A percentile compares a stretch with the other conserved stretches of the same genome.
Evolutionary conservation across 2,113 vertebrate species (phyloP).

Genomic region (Sminthopsis crassicaudata): DNA sequence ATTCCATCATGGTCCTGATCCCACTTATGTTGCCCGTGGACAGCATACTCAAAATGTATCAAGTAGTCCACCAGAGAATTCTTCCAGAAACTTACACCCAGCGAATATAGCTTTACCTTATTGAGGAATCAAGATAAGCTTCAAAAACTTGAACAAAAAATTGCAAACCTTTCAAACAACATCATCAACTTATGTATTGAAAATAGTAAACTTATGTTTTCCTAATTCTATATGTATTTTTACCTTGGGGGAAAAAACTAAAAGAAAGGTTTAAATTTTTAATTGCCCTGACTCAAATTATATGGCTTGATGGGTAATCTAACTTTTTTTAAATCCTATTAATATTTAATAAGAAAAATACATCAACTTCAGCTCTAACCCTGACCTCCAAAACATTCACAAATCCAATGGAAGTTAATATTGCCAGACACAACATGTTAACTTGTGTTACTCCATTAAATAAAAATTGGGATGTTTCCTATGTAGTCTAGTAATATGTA

Average conservation of each 20-base stretch:
- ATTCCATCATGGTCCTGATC: conserved; percentile 98
- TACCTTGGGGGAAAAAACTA: conserved; percentile 92
- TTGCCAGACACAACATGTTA: conserved; percentile 77
- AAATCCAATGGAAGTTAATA: conserved; percentile 82
- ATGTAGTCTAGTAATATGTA: conserved; percentile 80
- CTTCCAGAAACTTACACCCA: conserved; percentile 99
- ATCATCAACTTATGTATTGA: conserved; percentile 87
- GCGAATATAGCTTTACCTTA: conserved; percentile 97
- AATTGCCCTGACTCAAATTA: conserved; percentile 88
- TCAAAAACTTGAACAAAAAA: conserved; percentile 86
- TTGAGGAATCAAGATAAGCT: conserved; percentile 98
- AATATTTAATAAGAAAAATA: conserved; percentile 73
- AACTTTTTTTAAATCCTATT: conserved; percentile 82
- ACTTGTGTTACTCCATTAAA: conserved; percentile 83
- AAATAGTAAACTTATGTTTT: conserved; percentile 98
- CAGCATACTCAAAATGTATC: conserved; percentile 90
- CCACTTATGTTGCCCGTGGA: conserved; percentile 95
- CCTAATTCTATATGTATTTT: conserved; percentile 97
- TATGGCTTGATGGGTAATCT: conserved; percentile 84
- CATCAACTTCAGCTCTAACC: conserved; percentile 78
- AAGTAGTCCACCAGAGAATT: conserved; percentile 97
- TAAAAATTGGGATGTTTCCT: conserved; percentile 79
- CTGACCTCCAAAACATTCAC: conserved; percentile 85
- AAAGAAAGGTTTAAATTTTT: conserved; percentile 82
- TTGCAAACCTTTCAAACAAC: conserved; percentile 85